Percentiles rank a stretch among this genome's conserved stretches.
Evolutionary conservation across 2,888 invertebrate species (phyloP).

Genomic region (Cheilosia urbana): DNA sequence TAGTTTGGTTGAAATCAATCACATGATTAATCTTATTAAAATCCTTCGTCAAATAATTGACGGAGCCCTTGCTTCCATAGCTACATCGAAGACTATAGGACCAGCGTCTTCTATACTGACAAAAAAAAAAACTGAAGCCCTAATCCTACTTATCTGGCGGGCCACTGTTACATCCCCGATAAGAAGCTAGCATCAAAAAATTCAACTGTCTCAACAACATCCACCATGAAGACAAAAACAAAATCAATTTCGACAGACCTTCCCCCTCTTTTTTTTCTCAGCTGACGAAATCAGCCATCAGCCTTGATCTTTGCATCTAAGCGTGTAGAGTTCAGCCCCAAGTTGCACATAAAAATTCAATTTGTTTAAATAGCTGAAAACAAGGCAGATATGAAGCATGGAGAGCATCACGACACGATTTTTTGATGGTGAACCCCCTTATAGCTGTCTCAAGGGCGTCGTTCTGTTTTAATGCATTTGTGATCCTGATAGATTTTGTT

Average conservation of each 20-base stretch:
- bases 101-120: no score
- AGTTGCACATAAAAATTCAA: conserved; percentile 59
- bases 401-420: conserved; percentile 29
- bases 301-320: background rate
- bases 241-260: background rate
- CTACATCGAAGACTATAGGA: no score
- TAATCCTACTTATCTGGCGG: no score
- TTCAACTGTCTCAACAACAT: background rate
- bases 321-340: background rate
- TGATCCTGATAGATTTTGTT: conserved; percentile 32
- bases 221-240: background rate
- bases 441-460: conserved; percentile 61
- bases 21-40: no score
- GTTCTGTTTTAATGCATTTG: conserved; percentile 66
- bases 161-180: no score
- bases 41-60: no score
- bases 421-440: background rate
- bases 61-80: no score
- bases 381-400: conserved; percentile 43
- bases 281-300: background rate
- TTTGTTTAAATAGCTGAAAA: conserved; percentile 53
- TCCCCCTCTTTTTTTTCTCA: background rate
- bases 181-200: background rate
- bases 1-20: no score
- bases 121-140: no score